A percentile compares a stretch with the other conserved stretches of the same genome.
phyloP scores from a whole-genome alignment of 1,140 invertebrate genomes.

The Watersipora subatra region DNA sequence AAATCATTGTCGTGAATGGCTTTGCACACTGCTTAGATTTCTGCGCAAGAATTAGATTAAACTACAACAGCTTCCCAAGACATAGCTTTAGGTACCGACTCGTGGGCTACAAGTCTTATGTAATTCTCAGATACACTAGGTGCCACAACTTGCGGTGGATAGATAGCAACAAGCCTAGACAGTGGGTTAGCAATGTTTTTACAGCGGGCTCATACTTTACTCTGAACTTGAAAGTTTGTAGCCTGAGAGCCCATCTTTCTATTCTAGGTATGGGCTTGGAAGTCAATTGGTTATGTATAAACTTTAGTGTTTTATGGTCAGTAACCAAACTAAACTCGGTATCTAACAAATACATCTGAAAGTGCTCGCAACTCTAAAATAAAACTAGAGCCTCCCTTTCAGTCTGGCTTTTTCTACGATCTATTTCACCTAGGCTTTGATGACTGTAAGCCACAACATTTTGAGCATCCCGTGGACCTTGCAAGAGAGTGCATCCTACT shows the following conservation, averaged over 20 bases:
- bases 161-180: not conserved
- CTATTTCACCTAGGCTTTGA: constrained; percentile 12
- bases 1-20: not conserved
- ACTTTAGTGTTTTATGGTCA: constrained; percentile 29
- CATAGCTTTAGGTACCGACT: not conserved
- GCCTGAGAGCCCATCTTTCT: constrained; percentile 15
- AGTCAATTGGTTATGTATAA: constrained; percentile 16
- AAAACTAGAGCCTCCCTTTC: constrained; percentile 39
- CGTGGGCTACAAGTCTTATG: not conserved
- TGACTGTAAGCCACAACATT: constrained; percentile 14
- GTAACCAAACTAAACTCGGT: constrained; percentile 27
- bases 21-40: not conserved
- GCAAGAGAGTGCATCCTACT: constrained; percentile 13
- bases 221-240: constrained; percentile 14
- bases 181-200: constrained; percentile 10
- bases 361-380: constrained; percentile 36
- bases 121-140: not conserved
- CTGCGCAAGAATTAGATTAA: not conserved
- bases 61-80: not conserved
- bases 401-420: constrained; percentile 31
- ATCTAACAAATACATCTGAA: constrained; percentile 36
- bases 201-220: constrained; percentile 8
- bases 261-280: constrained; percentile 11
- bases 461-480: constrained; percentile 8
- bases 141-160: not conserved